Evolutionary conservation across 2,888 invertebrate species (phyloP).

Genomic region (Zonitis immaculata): DNA sequence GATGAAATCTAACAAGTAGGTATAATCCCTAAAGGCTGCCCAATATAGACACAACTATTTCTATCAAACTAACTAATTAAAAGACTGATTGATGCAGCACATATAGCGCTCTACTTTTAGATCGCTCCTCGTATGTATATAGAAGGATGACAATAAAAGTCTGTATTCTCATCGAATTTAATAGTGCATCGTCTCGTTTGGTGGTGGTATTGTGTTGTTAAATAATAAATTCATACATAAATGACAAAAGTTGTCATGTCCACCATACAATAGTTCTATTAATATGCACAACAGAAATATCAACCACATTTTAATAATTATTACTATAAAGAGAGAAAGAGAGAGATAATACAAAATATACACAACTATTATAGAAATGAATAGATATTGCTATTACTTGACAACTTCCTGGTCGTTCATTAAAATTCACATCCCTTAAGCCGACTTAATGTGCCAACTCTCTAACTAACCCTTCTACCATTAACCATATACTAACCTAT

Average conservation of each 20-base stretch:
- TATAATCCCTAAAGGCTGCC: constrained; percentile 11
- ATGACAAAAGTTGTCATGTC: no score
- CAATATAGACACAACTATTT: constrained; percentile 25
- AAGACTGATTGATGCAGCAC: constrained; percentile 22
- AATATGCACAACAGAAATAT: constrained; percentile 1
- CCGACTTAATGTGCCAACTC: constrained; percentile 11
- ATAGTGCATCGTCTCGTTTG: no score
- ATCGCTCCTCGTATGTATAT: no score
- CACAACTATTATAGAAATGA: constrained; percentile 7
- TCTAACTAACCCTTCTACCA: constrained; percentile 6
- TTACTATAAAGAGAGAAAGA: no score
- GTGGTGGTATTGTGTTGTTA: no score
- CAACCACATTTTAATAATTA: no score
- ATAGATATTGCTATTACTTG: constrained; percentile 21
- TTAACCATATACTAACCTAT: no score
- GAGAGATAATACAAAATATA: no score
- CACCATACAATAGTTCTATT: constrained; percentile 2
- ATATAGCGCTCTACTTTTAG: no score
- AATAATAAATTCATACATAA: no score
- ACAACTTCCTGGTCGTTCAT: constrained; percentile 20
- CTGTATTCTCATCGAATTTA: no score
- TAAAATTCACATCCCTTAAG: constrained; percentile 22
- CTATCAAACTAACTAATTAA: constrained; percentile 38
- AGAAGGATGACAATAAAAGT: no score
- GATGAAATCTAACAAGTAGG: constrained; percentile 10